Base-by-base conservation (phyloP, 1,140 invertebrate species). In the Aphaenogaster ashmeadi region DNA sequence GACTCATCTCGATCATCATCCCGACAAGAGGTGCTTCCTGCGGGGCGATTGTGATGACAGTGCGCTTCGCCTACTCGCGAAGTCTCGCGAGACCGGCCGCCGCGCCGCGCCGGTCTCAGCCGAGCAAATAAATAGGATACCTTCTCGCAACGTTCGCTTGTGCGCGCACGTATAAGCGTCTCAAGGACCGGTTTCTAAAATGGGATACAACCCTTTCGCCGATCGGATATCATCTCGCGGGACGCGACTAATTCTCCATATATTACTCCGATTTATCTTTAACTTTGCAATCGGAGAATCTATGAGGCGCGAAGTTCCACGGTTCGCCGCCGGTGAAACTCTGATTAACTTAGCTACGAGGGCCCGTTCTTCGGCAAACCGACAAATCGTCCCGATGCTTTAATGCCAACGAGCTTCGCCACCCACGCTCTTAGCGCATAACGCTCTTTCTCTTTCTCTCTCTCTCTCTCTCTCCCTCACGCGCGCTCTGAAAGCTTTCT, bases 171-270 rank as follows among this genome's bases (percentile, higher is more conserved):
- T 27, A 18, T 4, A 66, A 79, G 58, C 41, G 58, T 60, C 56
- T 44, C 67, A 21, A 56, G 27, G 69, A 84, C 69, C 80, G 69
- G 80, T 84, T 84, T 84, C 80, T 84, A 84, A 84, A 84, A 84
- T 84, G 33, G 69, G 41, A 84, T 47, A 50, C 56, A 74, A 84
- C 54, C 80, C 69, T 62, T 60, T 18, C 44, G n/a, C 21, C 80
- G 54, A 84, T 84, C 52, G 69, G 54, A 50, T 71, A 71, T 50
- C 69, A 36, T 27, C 79, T 62, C 44, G 8, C 33, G 54, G 54
- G 15, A 72, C 38, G 54, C 71, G 54, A 62, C 69, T 60, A 84
- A 84, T 84, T 74, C 60, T n/a, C 15, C 41, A 74, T 74, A 71
- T 44, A 50, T 84, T 60, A 60, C 54, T 50, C 52, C 50, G 54